These are phyloP conservation scores for Osmerus eperlanus DNA, from an alignment of 2,113 vertebrate species.

Conservation along the genomic window DNA sequence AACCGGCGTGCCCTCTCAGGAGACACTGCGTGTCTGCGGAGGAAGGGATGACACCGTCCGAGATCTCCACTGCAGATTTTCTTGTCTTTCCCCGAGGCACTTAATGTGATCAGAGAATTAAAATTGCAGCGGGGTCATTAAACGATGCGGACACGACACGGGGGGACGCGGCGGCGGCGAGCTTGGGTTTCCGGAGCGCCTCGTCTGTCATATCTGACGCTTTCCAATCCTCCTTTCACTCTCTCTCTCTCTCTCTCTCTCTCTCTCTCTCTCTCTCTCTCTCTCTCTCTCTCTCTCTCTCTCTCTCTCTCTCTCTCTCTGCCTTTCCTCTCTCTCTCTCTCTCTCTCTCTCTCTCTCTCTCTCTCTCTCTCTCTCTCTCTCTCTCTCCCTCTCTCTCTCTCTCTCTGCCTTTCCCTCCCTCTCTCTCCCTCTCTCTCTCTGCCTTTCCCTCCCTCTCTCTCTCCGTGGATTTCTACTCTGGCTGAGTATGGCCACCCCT, in stretches of 20 bases:
- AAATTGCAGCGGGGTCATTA: conserved; percentile 77
- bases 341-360: conserved; percentile 39
- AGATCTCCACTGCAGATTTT: conserved; percentile 69
- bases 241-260: conserved; percentile 28
- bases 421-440: conserved; percentile 39
- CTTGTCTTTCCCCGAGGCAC: conserved; percentile 76
- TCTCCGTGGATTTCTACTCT: conserved; percentile 29
- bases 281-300: too few species aligned
- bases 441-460: conserved; percentile 8
- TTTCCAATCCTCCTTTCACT: conserved; percentile 28
- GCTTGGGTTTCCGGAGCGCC: conserved; percentile 67
- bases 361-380: conserved; percentile 30
- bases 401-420: too few species aligned
- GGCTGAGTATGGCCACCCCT: too few species aligned
- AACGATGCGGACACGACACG: conserved; percentile 58
- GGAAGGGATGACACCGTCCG: conserved; percentile 68
- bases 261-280: conserved; percentile 31
- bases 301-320: too few species aligned
- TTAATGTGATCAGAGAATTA: conserved; percentile 85
- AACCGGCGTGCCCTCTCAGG: conserved; percentile 29
- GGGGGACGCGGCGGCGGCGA: conserved; percentile 37
- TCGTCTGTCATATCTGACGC: conserved; percentile 49
- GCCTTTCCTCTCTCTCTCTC: conserved; percentile 10
- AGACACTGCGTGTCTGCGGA: conserved; percentile 54
- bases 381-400: conserved; percentile 29